phyloP scores from a whole-genome alignment of 1,140 invertebrate species.

The Pseudomyrmex sp. region DNA sequence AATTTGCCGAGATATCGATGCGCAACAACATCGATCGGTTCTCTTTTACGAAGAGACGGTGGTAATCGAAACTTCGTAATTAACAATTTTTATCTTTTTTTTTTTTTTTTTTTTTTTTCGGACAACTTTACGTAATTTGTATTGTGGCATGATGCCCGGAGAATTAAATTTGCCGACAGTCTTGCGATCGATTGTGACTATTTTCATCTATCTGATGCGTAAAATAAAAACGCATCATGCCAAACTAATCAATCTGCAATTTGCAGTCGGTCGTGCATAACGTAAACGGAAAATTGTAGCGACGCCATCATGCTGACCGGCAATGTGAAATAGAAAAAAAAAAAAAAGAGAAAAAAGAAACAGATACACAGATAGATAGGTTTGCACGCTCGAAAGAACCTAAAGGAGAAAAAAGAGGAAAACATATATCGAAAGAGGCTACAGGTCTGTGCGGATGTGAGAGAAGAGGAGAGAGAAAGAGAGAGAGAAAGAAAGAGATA shows the following conservation, averaged over 20 bases:
- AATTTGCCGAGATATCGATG: slow-evolving; percentile 4
- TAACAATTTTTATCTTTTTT: neutral
- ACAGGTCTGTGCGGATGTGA: slow-evolving; percentile 1
- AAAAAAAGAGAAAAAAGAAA: slow-evolving; percentile 1
- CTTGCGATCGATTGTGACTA: slow-evolving; percentile 21
- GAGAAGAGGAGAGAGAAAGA: no score
- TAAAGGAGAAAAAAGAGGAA: slow-evolving; percentile 7
- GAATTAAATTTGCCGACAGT: slow-evolving; percentile 9
- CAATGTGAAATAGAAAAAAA: neutral
- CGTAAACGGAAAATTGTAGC: slow-evolving; percentile 5
- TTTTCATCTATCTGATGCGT: slow-evolving; percentile 37
- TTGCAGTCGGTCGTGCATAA: slow-evolving; percentile 34
- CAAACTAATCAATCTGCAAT: slow-evolving; percentile 47
- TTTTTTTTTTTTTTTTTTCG: neutral
- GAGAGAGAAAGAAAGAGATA: no score
- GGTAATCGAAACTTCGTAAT: neutral
- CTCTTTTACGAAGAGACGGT: no score
- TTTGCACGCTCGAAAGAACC: slow-evolving; percentile 18
- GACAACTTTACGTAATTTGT: neutral
- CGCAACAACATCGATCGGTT: neutral
- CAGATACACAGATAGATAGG: neutral
- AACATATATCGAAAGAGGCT: slow-evolving; percentile 1
- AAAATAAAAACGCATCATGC: slow-evolving; percentile 20
- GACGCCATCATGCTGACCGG: neutral
- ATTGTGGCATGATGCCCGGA: neutral